Evolutionary conservation across 2,888 invertebrate genomes (phyloP), one percentile per base, ranked within the genome.

Genomic region (Conus canariensis): DNA sequence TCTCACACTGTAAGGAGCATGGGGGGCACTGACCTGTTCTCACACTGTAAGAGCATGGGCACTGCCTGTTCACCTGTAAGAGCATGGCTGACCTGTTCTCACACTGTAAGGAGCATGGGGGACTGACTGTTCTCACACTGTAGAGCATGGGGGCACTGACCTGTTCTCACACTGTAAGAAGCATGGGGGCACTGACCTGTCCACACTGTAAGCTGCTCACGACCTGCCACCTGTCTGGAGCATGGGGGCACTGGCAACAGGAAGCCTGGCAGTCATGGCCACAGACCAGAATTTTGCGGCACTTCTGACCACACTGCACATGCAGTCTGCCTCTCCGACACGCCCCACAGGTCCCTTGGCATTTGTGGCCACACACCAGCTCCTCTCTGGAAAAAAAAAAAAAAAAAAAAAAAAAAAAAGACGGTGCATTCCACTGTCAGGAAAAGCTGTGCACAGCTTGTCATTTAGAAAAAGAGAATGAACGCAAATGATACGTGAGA

Each of bases 311-410:
- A 86, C 98, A 98, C 82, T 93, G 87, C 4, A 91, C 87, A 95
- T 98, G 98, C 90, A 98, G 95, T 12, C 97, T 97, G 67, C 97
- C 97, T 94, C 97, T 97, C 74, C 93, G 94, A 95, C 98, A 98
- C 86, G 95, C 92, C 10, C 97, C 95, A 93, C 97, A 97, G 0
- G 93, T 94, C 7, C 96, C 96, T n/a, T 60, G 85, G 91, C 95
- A 94, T 22, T 12, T 10, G 90, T 95, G 95, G 9, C 91, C 94
- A 93, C 95, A 95, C 1, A 91, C 90, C 19, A 95, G 92, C 22
- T 85, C 87, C 25, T 83, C 64, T 0, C 88, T 94, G 91, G 96
- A 97, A 4, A 94, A 93, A 56, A 87, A 86, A 86, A 80, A 9
- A 77, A 8, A 16, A 10, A 77, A 77, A 77, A 74, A 0, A 30